These are phyloP conservation scores for Zenarchopterus dispar DNA, from an alignment of 2,797 vertebrate genomes.

Conservation along the genomic window DNA sequence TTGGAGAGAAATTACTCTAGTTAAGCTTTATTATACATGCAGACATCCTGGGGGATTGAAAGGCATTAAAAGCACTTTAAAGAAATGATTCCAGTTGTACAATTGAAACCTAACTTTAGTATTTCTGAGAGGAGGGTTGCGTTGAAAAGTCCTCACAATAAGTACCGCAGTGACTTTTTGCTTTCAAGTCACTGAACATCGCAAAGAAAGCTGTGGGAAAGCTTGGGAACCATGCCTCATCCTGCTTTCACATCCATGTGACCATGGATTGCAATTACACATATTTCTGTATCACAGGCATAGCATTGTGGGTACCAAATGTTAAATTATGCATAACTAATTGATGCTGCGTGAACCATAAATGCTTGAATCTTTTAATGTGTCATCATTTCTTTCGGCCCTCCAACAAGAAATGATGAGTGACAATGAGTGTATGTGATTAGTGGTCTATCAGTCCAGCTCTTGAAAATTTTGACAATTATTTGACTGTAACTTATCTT, in stretches of 20 bases:
- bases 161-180: constrained; percentile 64
- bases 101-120: constrained; percentile 75
- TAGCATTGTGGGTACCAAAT: not conserved
- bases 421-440: not conserved
- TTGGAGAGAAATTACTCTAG: constrained; percentile 78
- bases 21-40: constrained; percentile 83
- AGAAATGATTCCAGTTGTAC: constrained; percentile 80
- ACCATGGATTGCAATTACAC: constrained; percentile 18
- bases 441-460: not conserved
- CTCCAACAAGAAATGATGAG: not conserved
- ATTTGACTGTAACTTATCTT: no score
- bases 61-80: constrained; percentile 82
- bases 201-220: constrained; percentile 47
- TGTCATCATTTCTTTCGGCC: not conserved
- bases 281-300: not conserved
- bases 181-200: constrained; percentile 58
- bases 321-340: not conserved
- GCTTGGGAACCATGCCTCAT: constrained; percentile 6
- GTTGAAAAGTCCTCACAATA: constrained; percentile 73
- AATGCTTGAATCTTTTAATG: not conserved
- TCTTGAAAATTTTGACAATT: no score
- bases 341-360: constrained; percentile 6
- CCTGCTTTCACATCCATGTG: constrained; percentile 1
- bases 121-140: constrained; percentile 68
- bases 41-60: constrained; percentile 83